Evolutionary conservation across 2,888 invertebrate genomes (phyloP).

Genomic region (Barypeithes pellucidus): DNA sequence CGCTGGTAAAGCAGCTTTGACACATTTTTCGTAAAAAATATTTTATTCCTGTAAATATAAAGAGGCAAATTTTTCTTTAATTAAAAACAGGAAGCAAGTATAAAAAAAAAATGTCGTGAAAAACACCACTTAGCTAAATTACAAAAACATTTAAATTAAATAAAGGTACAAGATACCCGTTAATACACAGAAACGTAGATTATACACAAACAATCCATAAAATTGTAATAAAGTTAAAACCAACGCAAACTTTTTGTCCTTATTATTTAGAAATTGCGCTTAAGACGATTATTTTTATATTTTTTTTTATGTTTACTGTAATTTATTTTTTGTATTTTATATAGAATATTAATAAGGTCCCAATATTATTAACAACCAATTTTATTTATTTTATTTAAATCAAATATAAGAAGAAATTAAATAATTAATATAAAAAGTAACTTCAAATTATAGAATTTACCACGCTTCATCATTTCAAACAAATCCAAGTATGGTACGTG

Average conservation of each 20-base stretch:
- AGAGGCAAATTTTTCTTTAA: neutral
- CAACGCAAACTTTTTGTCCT: neutral
- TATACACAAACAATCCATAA: slow-evolving; percentile 1
- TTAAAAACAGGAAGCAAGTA: neutral
- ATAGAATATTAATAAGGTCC: no score
- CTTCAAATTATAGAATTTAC: no score
- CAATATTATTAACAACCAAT: no score
- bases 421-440: no score
- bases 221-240: neutral
- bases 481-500: no score
- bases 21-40: no score
- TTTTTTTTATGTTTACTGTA: neutral
- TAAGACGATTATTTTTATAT: neutral
- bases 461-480: no score
- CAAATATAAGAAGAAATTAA: no score
- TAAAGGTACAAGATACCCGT: slow-evolving; percentile 1
- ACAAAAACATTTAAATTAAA: neutral
- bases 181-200: neutral
- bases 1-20: no score
- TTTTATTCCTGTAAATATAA: neutral
- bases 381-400: no score
- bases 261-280: neutral
- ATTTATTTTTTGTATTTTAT: neutral
- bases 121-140: slow-evolving; percentile 3
- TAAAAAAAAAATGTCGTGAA: neutral